Conservation (phyloP, 1,140 invertebrate species). For the Hyles euphorbiae region DNA sequence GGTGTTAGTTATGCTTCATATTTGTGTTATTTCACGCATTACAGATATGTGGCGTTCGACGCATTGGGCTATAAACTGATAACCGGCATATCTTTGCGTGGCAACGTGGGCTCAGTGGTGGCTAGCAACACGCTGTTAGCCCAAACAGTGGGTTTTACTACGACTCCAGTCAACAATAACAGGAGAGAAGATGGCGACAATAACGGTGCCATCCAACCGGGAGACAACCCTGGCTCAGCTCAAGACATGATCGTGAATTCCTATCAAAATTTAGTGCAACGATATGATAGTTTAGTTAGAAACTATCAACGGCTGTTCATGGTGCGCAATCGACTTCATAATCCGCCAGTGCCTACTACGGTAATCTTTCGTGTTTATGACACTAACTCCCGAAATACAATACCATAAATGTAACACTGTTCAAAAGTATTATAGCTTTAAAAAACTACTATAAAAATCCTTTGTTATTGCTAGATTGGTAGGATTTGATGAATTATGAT, state of each 20-base stretch:
- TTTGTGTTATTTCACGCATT: constrained; percentile 22
- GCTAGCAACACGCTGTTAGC: too few species aligned
- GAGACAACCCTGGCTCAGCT: constrained; percentile 38
- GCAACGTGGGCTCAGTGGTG: too few species aligned
- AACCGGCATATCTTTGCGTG: constrained; percentile 84
- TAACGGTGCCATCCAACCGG: constrained; percentile 26
- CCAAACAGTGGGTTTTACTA: constrained; percentile 17
- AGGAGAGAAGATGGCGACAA: constrained; percentile 38
- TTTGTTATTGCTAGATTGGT: too few species aligned
- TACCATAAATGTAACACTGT: too few species aligned
- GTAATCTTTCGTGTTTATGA: constrained; percentile 16
- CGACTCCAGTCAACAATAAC: constrained; percentile 19
- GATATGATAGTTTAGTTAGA: constrained; percentile 69
- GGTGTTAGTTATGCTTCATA: constrained; percentile 5
- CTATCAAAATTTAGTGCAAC: constrained; percentile 68
- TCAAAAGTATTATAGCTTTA: too few species aligned
- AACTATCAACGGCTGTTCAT: constrained; percentile 68
- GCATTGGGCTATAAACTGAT: constrained; percentile 87
- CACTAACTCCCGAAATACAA: too few species aligned
- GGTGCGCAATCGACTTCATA: constrained; percentile 59
- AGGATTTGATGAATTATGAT: too few species aligned
- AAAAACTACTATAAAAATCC: too few species aligned
- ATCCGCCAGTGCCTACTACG: constrained; percentile 51
- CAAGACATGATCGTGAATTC: constrained; percentile 68
- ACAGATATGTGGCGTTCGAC: constrained; percentile 91